Evolutionary conservation across 2,113 vertebrate species (phyloP).

Genomic region (Microcebus tavaratra): DNA sequence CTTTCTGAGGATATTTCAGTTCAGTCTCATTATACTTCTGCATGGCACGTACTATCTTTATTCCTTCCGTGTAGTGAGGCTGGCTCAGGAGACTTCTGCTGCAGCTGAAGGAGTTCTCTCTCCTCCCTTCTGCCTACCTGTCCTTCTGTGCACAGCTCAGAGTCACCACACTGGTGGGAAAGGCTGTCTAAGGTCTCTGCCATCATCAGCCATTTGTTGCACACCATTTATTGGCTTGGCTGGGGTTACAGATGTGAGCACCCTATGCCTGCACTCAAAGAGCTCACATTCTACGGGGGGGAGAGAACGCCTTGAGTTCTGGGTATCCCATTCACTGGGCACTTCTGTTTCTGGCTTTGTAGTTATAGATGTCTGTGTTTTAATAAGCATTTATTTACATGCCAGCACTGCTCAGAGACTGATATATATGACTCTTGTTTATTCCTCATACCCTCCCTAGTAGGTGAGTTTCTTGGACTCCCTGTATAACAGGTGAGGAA

Average conservation of each 20-base stretch:
- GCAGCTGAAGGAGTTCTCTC: background rate
- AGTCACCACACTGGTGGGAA: background rate
- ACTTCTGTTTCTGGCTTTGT: background rate
- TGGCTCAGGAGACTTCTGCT: background rate
- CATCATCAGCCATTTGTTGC: background rate
- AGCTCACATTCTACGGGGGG: background rate
- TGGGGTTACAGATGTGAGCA: fast-evolving
- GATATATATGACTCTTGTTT: background rate
- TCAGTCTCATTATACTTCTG: background rate
- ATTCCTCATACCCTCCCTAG: background rate
- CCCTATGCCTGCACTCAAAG: background rate
- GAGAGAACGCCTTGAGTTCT: background rate
- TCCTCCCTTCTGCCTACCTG: background rate
- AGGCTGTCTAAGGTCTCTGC: background rate
- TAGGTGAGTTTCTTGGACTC: background rate
- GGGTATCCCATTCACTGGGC: background rate
- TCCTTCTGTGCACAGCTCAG: background rate
- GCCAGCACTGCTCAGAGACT: background rate
- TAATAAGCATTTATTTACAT: background rate
- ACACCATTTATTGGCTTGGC: background rate
- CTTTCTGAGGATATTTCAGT: background rate
- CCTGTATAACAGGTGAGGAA: background rate
- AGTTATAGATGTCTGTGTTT: background rate
- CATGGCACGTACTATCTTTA: background rate
- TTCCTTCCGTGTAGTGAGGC: background rate